Evolutionary conservation across 1,140 invertebrate species (phyloP).

Genomic region (Proales similis): DNA sequence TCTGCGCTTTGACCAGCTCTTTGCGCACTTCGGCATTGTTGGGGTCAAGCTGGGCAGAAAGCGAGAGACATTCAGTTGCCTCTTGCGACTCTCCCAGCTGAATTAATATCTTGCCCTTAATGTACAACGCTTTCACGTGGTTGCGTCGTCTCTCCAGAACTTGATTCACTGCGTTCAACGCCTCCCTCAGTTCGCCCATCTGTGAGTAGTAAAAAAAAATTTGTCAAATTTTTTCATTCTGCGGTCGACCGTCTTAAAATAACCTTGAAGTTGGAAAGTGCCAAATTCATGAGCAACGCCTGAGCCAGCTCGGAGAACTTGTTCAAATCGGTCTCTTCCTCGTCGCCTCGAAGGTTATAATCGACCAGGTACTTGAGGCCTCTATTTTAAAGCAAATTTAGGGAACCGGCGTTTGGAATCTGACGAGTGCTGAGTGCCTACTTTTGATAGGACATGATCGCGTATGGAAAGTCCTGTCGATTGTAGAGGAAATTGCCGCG

Average conservation of each 20-base stretch:
- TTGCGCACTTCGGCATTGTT: constrained; percentile 24
- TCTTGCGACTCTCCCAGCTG: constrained; percentile 32
- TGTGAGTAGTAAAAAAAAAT: no score
- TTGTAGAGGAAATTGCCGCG: constrained; percentile 29
- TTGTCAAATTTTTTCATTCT: no score
- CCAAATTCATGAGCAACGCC: constrained; percentile 29
- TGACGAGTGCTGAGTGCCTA: no score
- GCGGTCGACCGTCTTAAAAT: no score
- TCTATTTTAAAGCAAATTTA: no score
- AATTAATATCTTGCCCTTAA: constrained; percentile 9
- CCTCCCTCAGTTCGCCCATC: not conserved
- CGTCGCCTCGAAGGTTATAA: constrained; percentile 6
- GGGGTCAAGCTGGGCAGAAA: constrained; percentile 16
- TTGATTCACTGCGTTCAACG: constrained; percentile 14
- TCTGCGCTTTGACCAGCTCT: constrained; percentile 31
- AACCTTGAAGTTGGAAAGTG: constrained; percentile 16
- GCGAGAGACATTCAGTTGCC: constrained; percentile 3
- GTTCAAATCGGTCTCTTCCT: constrained; percentile 4
- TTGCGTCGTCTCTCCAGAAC: constrained; percentile 3
- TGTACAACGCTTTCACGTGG: constrained; percentile 34
- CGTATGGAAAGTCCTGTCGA: constrained; percentile 21
- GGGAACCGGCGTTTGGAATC: no score
- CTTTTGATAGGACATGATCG: constrained; percentile 26
- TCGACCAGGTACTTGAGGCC: constrained; percentile 12
- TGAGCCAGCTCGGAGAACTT: constrained; percentile 30